A percentile compares a stretch with the other conserved stretches of the same genome.
Evolutionary conservation across 2,797 vertebrate genomes (phyloP).

Genomic region (Cuniculus paca): DNA sequence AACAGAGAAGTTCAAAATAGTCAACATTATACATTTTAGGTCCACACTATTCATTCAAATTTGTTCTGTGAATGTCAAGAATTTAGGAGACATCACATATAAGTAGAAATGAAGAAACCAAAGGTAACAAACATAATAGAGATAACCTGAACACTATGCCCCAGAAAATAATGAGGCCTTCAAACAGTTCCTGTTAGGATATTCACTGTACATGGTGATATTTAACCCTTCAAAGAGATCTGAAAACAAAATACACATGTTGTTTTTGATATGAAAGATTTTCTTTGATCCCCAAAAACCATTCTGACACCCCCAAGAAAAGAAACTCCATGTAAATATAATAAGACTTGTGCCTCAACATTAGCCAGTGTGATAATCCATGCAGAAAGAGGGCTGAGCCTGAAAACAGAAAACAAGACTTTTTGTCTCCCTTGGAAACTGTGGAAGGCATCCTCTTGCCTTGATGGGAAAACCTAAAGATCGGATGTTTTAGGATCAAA

Average conservation of each 20-base stretch:
- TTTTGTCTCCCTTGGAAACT: slow-evolving; percentile 48
- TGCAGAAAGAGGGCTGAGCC: neutral
- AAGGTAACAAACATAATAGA: slow-evolving; percentile 34
- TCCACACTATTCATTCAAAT: neutral
- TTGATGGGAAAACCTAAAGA: slow-evolving; percentile 70
- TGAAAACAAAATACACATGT: neutral
- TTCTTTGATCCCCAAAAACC: slow-evolving; percentile 27
- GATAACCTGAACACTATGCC: neutral
- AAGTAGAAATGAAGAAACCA: slow-evolving; percentile 47
- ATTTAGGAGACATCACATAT: neutral
- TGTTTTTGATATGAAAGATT: slow-evolving; percentile 6
- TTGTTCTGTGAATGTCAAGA: neutral
- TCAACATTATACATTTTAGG: neutral
- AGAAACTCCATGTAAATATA: neutral
- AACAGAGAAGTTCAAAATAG: neutral
- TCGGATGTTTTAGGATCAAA: slow-evolving; percentile 68
- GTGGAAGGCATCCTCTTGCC: slow-evolving; percentile 35
- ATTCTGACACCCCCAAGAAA: neutral
- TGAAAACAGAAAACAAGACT: slow-evolving; percentile 28
- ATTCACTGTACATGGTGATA: neutral
- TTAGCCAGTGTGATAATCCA: neutral
- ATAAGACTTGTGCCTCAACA: neutral
- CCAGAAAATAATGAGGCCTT: slow-evolving; percentile 28
- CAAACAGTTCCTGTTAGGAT: neutral
- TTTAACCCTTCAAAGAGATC: neutral